Conservation (phyloP, 2,888 invertebrate genomes). For the Thalpophila matura region DNA sequence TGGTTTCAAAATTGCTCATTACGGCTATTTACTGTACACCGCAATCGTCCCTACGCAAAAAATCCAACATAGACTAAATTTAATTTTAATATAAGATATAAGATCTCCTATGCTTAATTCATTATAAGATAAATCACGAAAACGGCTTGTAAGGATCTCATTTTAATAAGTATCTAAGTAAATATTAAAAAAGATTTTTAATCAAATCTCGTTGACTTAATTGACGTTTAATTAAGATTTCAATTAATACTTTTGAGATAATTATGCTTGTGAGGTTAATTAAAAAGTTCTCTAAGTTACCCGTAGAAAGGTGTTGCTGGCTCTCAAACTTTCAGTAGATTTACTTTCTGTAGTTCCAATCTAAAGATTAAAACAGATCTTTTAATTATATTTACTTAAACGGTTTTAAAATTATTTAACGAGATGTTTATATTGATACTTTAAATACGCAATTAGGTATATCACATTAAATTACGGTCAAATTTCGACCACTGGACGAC, state of each 20-base stretch:
- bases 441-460: conserved; percentile 13
- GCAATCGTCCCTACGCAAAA: too few species aligned
- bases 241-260: conserved; percentile 1
- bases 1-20: too few species aligned
- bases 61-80: too few species aligned
- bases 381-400: conserved; percentile 25
- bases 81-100: too few species aligned
- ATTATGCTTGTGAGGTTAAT: conserved; percentile 22
- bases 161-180: too few species aligned
- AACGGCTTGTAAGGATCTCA: too few species aligned
- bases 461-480: too few species aligned
- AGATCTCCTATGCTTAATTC: too few species aligned
- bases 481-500: too few species aligned
- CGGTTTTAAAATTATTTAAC: conserved; percentile 1
- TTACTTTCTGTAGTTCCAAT: conserved; percentile 11
- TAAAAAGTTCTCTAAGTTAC: conserved; percentile 10
- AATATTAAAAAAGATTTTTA: too few species aligned
- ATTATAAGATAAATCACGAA: too few species aligned
- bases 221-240: conserved; percentile 23
- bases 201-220: background rate
- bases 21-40: too few species aligned
- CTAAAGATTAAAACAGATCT: background rate
- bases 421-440: background rate
- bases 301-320: background rate
- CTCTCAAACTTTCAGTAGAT: conserved; percentile 6